A percentile compares a stretch with the other conserved stretches of the same genome.
phyloP scores from a whole-genome alignment of 1,140 invertebrate species.

The Bombus affinis region DNA sequence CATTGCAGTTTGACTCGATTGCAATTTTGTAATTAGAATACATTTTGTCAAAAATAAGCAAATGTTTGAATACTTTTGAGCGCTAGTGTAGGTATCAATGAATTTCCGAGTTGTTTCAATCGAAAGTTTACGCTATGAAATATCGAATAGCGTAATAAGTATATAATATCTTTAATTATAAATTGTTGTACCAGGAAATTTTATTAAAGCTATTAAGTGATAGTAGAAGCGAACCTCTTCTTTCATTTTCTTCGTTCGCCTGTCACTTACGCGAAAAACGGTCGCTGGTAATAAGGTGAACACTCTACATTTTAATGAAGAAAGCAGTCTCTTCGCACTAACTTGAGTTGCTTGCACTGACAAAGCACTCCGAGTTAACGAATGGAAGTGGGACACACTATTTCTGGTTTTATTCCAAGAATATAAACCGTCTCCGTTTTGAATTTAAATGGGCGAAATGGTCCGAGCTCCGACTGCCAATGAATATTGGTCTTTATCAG shows the following conservation, averaged over 20 bases:
- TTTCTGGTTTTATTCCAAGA: constrained; percentile 12
- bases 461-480: neutral
- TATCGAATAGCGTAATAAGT: too few relatives aligned
- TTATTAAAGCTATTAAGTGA: too few relatives aligned
- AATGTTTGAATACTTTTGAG: too few relatives aligned
- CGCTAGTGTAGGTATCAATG: too few relatives aligned
- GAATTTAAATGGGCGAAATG: neutral
- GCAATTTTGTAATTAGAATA: too few relatives aligned
- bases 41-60: too few relatives aligned
- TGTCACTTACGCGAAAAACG: constrained; percentile 4
- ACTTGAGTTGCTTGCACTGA: constrained; percentile 1
- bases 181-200: too few relatives aligned
- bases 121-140: too few relatives aligned
- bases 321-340: constrained; percentile 20
- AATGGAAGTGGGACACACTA: constrained; percentile 20
- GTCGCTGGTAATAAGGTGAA: constrained; percentile 17
- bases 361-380: constrained; percentile 13
- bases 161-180: too few relatives aligned
- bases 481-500: neutral
- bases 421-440: neutral
- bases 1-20: too few relatives aligned
- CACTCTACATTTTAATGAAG: constrained; percentile 37
- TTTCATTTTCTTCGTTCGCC: constrained; percentile 10
- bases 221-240: neutral
- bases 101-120: too few relatives aligned